A percentile compares a stretch with the other conserved stretches of the same genome.
Conservation (phyloP, 2,113 vertebrate species). For the Pomatostomus ruficeps region DNA sequence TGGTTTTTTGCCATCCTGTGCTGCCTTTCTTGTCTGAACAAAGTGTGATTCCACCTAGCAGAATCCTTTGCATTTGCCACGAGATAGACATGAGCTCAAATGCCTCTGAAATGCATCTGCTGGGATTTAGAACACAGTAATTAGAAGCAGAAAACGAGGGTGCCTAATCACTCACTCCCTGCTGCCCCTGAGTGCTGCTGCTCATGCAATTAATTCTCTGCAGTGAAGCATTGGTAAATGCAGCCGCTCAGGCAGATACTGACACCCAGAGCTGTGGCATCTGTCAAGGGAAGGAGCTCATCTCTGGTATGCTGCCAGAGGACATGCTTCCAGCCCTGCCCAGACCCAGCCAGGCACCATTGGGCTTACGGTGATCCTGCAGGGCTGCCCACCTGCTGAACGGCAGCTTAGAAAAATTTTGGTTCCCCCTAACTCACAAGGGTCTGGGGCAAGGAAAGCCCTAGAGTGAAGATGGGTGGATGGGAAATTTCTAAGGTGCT, state of each 20-base stretch:
- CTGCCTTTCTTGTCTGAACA: not conserved
- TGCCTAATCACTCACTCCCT: constrained; percentile 44
- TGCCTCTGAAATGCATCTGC: not conserved
- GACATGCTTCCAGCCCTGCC: not conserved
- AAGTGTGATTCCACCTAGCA: not conserved
- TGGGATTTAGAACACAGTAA: constrained; percentile 36
- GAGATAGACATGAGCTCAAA: not conserved
- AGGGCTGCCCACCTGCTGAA: not conserved
- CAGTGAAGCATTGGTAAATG: constrained; percentile 10
- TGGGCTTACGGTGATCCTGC: rapidly evolving
- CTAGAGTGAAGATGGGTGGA: not conserved
- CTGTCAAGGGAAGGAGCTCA: not conserved
- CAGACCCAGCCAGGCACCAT: not conserved
- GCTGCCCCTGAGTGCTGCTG: constrained; percentile 33
- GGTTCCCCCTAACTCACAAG: rapidly evolving
- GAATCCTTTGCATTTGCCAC: not conserved
- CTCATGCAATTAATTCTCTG: constrained; percentile 57
- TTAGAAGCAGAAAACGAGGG: constrained; percentile 57
- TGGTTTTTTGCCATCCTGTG: not conserved
- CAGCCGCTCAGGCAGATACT: not conserved
- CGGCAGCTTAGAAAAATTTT: rapidly evolving
- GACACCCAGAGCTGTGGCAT: not conserved
- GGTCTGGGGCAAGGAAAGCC: not conserved
- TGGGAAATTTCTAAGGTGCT: not conserved
- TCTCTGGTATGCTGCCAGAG: not conserved